A percentile compares a stretch with the other conserved stretches of the same genome.
These are phyloP conservation scores for Diplodus sargus DNA, from an alignment of 2,797 vertebrate species.

Conservation along the genomic window DNA sequence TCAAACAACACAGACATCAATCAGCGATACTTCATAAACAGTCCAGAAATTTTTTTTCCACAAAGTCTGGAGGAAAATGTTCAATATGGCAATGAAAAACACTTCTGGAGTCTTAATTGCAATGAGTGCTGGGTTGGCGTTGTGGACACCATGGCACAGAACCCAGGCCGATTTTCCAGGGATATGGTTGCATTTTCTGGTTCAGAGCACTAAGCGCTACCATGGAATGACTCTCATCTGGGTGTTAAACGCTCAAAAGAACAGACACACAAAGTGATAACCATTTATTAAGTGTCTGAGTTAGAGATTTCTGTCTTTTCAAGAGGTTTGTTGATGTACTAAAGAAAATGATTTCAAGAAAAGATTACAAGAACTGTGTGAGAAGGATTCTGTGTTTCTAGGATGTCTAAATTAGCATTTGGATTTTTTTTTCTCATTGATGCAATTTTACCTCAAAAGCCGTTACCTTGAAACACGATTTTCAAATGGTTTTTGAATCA, in stretches of 20 bases:
- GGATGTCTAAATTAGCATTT: conserved; percentile 1
- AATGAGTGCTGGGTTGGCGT: background rate
- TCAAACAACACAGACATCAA: conserved; percentile 13
- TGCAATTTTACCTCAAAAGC: background rate
- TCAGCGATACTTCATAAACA: conserved; percentile 7
- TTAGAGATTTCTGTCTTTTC: background rate
- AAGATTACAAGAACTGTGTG: background rate
- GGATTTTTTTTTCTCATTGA: background rate
- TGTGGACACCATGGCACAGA: conserved; percentile 23
- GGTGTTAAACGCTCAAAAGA: conserved; percentile 37
- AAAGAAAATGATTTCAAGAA: background rate
- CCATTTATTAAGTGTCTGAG: background rate
- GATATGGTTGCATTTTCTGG: conserved; percentile 53
- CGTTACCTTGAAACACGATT: background rate
- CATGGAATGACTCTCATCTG: conserved; percentile 39
- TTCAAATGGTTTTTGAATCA: background rate
- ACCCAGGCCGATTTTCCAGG: conserved; percentile 51
- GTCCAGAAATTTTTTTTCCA: conserved; percentile 5
- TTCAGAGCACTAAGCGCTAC: conserved; percentile 39
- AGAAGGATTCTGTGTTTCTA: background rate
- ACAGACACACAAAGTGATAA: conserved; percentile 33
- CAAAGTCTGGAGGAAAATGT: conserved; percentile 7
- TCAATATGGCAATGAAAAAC: conserved; percentile 15
- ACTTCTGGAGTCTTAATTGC: background rate
- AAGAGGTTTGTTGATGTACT: background rate